Evolutionary conservation across 2,113 vertebrate species (phyloP), one percentile per base, ranked within the genome.

Genomic region (Marcusenius ussheri): DNA sequence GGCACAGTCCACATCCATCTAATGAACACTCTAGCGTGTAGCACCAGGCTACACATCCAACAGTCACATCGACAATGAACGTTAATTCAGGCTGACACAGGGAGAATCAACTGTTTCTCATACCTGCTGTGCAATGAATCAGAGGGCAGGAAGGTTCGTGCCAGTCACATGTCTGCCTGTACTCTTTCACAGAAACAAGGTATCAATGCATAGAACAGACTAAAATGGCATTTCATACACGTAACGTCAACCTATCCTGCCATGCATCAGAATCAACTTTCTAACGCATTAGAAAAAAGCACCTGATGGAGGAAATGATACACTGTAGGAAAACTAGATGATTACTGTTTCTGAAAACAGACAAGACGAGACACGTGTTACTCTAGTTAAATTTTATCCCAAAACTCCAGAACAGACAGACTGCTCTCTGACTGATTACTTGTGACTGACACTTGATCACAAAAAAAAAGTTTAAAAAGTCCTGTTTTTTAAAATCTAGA

Each of bases 161-260:
- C 19, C 39, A 51, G 87, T 86, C 88, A 89, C 53, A 42, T 42
- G 87, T 70, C 19, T 89, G 58, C 58, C 80, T 56, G 19, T n/a
- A 47, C 10, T 46, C 8, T 50, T 51, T 46, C 31, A 50, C 85
- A 24, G 47, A 74, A 90, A 56, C 21, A 83, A 56, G 50, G 21
- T 4, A 53, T 39, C 88, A 77, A 77, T 77, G 31, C 31, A 77
- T 11, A 46, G 8, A 46, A 31, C 31, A 21, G 15, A 42, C 31
- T 17, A 42, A 45, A 83, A 83, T 21, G 19, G 5, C 77, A 42
- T 24, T 42, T 83, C 77, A 83, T 83, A 17, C 77, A 83, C 17
- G 19, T 15, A 70, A 70, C 2, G 2, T 15, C 42, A 42, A 24
- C 39, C 77, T 83, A 7, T 83, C 39, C 77, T 24, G 5, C 77